Evolutionary conservation across 2,888 invertebrate genomes (phyloP).

Genomic region (Drosophila eohydei): DNA sequence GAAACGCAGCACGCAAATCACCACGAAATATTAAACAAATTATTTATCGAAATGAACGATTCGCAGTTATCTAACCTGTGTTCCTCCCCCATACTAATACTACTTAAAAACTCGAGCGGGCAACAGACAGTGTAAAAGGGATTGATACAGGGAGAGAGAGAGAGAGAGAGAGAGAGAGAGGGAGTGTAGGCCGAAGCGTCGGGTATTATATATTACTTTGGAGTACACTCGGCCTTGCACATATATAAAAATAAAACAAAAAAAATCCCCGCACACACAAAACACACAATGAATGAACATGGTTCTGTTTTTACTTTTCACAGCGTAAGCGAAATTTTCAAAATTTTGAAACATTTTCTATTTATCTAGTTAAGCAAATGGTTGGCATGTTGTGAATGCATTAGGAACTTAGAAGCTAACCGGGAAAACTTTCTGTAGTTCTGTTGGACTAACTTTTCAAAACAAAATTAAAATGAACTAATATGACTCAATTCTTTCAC

Average conservation of each 20-base stretch:
- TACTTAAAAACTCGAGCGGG: slow-evolving; percentile 28
- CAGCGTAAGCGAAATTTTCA: slow-evolving; percentile 81
- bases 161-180: slow-evolving; percentile 7
- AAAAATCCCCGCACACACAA: slow-evolving; percentile 15
- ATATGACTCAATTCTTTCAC: slow-evolving; percentile 13
- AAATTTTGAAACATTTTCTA: slow-evolving; percentile 62
- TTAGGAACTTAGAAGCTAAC: slow-evolving; percentile 34
- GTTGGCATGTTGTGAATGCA: slow-evolving; percentile 48
- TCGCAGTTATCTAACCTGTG: slow-evolving; percentile 43
- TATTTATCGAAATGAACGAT: slow-evolving; percentile 30
- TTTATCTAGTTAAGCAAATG: slow-evolving; percentile 30
- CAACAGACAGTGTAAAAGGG: slow-evolving; percentile 6
- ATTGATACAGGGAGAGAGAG: slow-evolving; percentile 1
- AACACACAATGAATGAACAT: slow-evolving; percentile 58
- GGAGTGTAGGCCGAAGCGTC: slow-evolving; percentile 19
- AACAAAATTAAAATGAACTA: slow-evolving; percentile 16
- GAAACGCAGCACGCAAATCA: slow-evolving; percentile 48
- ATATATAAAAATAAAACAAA: slow-evolving; percentile 13
- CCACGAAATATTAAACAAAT: slow-evolving; percentile 41
- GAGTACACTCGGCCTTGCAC: slow-evolving; percentile 57
- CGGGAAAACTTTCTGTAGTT: slow-evolving; percentile 18
- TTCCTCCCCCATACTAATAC: slow-evolving; percentile 54
- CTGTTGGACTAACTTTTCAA: slow-evolving; percentile 45
- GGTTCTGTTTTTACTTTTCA: slow-evolving; percentile 82
- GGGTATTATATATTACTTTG: slow-evolving; percentile 41